These are phyloP conservation scores for Argopecten irradians DNA, from an alignment of 1,140 invertebrate genomes.

Conservation along the genomic window DNA sequence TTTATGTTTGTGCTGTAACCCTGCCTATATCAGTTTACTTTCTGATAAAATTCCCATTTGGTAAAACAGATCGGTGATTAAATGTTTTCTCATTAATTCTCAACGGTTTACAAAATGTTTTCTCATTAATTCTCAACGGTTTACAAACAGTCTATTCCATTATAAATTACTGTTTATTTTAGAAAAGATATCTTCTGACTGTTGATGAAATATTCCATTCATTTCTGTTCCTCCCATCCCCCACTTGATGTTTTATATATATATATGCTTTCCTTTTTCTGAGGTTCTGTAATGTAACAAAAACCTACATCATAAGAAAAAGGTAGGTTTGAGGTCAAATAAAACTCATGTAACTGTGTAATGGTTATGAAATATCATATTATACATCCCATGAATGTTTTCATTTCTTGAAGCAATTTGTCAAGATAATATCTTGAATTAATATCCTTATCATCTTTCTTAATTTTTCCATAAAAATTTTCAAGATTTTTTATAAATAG, in stretches of 20 bases:
- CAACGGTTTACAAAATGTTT: background rate
- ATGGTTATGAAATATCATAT: background rate
- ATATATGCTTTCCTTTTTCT: background rate
- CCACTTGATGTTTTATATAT: background rate
- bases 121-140: background rate
- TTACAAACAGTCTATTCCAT: background rate
- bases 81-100: background rate
- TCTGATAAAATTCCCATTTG: constrained; percentile 10
- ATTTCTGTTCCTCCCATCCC: background rate
- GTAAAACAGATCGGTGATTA: background rate
- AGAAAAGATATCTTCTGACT: background rate
- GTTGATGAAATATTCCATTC: background rate
- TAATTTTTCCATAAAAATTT: background rate
- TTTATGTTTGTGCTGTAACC: background rate
- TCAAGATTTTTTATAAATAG: background rate
- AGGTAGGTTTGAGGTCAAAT: background rate
- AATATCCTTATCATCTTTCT: background rate
- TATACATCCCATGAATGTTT: background rate
- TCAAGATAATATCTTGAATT: background rate
- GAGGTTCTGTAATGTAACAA: background rate
- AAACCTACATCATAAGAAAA: background rate
- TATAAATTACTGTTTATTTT: background rate
- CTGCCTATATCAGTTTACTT: background rate
- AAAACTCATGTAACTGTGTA: background rate
- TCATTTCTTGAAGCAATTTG: background rate